Evolutionary conservation across 2,113 vertebrate species (phyloP).

Genomic region (Micronisus gabar): DNA sequence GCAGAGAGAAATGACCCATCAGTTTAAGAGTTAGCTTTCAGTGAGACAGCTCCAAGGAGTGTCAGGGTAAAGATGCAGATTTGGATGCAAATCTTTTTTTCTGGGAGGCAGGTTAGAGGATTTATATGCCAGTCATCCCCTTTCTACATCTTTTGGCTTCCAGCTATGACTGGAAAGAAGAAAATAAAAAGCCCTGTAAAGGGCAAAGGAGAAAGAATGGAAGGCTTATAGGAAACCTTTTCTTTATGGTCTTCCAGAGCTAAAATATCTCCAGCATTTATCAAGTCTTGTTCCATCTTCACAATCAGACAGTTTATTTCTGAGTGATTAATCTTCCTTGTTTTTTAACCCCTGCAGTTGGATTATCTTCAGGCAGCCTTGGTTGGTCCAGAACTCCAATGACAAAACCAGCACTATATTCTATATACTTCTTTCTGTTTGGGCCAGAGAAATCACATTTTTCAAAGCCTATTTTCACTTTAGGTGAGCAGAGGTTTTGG

Average conservation of each 20-base stretch:
- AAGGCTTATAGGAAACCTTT: background rate
- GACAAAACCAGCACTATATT: background rate
- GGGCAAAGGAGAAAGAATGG: background rate
- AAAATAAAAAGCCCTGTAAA: conserved; percentile 20
- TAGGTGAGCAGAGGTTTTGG: background rate
- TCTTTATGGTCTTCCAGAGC: background rate
- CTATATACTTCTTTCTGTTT: background rate
- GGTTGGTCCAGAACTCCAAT: background rate
- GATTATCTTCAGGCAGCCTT: background rate
- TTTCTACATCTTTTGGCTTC: conserved; percentile 2
- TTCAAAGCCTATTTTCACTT: background rate
- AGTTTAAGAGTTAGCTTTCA: background rate
- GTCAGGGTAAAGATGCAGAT: background rate
- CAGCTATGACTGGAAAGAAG: background rate
- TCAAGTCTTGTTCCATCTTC: background rate
- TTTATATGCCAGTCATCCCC: background rate
- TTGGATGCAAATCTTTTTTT: background rate
- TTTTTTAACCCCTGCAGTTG: background rate
- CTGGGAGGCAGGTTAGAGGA: background rate
- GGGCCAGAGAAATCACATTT: background rate
- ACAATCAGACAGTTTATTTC: background rate
- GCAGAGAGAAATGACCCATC: background rate
- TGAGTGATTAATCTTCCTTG: background rate
- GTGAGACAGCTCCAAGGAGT: background rate
- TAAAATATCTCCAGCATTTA: conserved; percentile 5